Base-by-base conservation (phyloP, 2,113 vertebrate species). In the Loxodonta africana region DNA sequence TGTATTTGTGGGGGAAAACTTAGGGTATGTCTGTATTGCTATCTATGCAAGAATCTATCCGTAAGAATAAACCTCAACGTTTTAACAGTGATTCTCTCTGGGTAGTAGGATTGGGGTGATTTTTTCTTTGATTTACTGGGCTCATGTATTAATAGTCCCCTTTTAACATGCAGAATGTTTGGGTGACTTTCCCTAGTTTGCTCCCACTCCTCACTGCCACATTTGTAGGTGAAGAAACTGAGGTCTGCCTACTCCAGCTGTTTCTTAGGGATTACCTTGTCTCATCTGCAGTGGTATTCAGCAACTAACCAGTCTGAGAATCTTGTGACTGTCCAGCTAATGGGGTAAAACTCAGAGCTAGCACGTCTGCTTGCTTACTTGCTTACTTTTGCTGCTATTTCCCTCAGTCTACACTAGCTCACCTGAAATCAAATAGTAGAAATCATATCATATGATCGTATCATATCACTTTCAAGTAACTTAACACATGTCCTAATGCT, bases 381-480 rank as follows among this genome's bases (percentile, higher is more conserved):
- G 62, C 62, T 93, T 62, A 78, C 46, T 71, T 60, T 48, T 46
- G 63, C 18, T 20, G 41, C 69, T 80, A 69, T 89, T 57, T 46
- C 17, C 26, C 46, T 65, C 89, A 83, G 20, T 94, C 85, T 91
- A 94, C 77, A 82, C 62, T 90, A 85, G 91, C 71, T 92, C 9
- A 0, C 63, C 67, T 90, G 46, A 94, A 86, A 80, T 91, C 97
- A 95, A 97, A 95, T 46, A 89, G 88, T 41, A 80, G 63, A 51
- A 86, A 93, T 83, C 65, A 74, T 90, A 95, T 81, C 65, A 60
- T 86, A 57, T 46, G 93, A 91, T 67, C 85, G 93, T 95, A 78
- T 96, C 77, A 91, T 74, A 33, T 89, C 83, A 96, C 83, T 57
- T 69, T 89, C 26, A 44, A 95, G 78, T 97, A 96, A 95, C 83